A percentile compares a stretch with the other conserved stretches of the same genome.
Conservation (phyloP, 1,140 invertebrate species). For the Cepaea nemoralis region DNA sequence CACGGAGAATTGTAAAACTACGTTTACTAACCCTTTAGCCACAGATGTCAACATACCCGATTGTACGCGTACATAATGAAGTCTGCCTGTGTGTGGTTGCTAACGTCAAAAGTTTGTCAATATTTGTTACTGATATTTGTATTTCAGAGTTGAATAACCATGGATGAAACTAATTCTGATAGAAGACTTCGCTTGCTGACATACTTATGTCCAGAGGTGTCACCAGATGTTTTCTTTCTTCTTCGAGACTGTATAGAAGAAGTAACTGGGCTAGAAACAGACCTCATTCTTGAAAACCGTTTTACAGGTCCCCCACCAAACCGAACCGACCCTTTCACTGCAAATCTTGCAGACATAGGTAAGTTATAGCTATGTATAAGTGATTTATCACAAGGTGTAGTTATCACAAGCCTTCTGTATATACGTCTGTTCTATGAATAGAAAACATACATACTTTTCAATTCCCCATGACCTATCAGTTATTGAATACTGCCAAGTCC, state of each 20-base stretch:
- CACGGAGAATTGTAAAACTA: too few relatives aligned
- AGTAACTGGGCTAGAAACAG: constrained; percentile 27
- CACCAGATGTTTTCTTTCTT: neutral
- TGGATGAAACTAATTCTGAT: neutral
- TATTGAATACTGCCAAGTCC: too few relatives aligned
- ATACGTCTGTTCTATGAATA: too few relatives aligned
- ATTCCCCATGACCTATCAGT: too few relatives aligned
- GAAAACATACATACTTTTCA: neutral
- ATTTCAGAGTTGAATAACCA: neutral
- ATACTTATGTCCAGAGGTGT: constrained; percentile 32
- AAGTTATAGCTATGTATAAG: too few relatives aligned
- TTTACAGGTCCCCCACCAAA: constrained; percentile 10
- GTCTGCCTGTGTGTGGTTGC: too few relatives aligned
- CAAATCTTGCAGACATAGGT: constrained; percentile 36
- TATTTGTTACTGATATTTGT: too few relatives aligned
- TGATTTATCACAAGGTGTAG: neutral
- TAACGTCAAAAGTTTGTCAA: too few relatives aligned
- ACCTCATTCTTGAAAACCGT: constrained; percentile 30
- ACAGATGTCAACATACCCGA: too few relatives aligned
- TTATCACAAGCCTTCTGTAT: neutral
- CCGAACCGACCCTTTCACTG: constrained; percentile 25
- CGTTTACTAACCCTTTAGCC: too few relatives aligned
- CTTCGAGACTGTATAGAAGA: constrained; percentile 33
- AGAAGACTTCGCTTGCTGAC: constrained; percentile 26
- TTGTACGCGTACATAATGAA: too few relatives aligned